phyloP scores from a whole-genome alignment of 2,888 invertebrate genomes.

The Plutella xylostella region DNA sequence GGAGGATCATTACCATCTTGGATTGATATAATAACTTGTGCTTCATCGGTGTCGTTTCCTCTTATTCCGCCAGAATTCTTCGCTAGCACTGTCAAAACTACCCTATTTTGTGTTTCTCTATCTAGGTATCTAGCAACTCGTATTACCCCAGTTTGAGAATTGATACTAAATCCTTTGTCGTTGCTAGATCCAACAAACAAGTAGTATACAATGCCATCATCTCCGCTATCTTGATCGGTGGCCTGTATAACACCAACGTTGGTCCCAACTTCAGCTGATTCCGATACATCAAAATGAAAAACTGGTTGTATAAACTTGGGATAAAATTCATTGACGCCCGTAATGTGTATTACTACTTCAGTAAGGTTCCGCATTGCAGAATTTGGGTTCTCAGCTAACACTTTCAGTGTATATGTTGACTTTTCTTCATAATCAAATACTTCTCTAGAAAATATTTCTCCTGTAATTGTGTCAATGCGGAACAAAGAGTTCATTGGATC shows the following conservation, averaged over 20 bases:
- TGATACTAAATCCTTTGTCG: conserved; percentile 89
- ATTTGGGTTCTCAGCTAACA: conserved; percentile 90
- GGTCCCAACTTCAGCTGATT: conserved; percentile 88
- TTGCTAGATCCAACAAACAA: conserved; percentile 94
- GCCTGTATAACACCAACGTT: conserved; percentile 89
- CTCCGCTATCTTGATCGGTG: conserved; percentile 89
- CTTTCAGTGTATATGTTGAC: conserved; percentile 77
- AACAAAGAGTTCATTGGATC: conserved; percentile 83
- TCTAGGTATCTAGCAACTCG: conserved; percentile 85
- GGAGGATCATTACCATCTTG: conserved; percentile 98
- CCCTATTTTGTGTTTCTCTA: conserved; percentile 89
- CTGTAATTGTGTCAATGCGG: conserved; percentile 80
- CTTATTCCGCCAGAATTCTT: conserved; percentile 95
- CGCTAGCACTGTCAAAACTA: conserved; percentile 91
- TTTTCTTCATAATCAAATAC: conserved; percentile 91
- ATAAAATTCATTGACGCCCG: conserved; percentile 90
- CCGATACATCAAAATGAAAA: conserved; percentile 93
- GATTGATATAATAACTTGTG: conserved; percentile 92
- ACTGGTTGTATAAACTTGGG: conserved; percentile 90
- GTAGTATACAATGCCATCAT: conserved; percentile 90
- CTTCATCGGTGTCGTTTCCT: conserved; percentile 96
- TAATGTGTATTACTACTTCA: conserved; percentile 79
- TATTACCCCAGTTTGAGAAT: conserved; percentile 85
- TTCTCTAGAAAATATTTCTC: conserved; percentile 79
- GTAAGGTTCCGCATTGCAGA: conserved; percentile 82